Conservation (phyloP, 1,140 invertebrate genomes). For the Triops longicaudatus region DNA sequence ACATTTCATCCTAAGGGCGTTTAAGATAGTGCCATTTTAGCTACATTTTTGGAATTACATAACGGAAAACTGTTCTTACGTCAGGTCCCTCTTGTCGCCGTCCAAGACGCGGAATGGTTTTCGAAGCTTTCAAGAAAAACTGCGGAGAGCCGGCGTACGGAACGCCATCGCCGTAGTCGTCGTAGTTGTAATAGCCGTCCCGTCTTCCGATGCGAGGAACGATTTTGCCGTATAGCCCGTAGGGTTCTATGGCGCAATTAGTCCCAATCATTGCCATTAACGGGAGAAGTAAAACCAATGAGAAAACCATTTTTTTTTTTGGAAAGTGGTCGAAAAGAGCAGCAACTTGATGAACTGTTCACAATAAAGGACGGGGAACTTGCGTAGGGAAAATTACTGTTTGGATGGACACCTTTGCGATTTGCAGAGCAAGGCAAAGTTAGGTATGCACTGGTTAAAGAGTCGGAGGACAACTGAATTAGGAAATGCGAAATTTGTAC, state of each 20-base stretch:
- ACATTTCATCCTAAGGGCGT: not conserved
- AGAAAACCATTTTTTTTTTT: not conserved
- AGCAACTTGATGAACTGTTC: too few species aligned
- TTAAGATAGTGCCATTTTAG: not conserved
- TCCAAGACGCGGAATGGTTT: not conserved
- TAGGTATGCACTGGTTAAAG: not conserved
- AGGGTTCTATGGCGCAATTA: not conserved
- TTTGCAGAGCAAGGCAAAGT: not conserved
- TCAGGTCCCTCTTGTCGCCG: not conserved
- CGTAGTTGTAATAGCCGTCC: not conserved
- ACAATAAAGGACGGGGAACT: too few species aligned
- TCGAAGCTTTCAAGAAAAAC: not conserved
- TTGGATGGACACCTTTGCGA: not conserved
- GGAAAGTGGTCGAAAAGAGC: not conserved
- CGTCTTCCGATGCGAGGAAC: constrained; percentile 2
- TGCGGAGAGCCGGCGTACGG: not conserved
- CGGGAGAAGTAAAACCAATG: not conserved
- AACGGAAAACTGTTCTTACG: not conserved
- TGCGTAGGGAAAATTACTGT: not conserved
- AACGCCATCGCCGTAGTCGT: not conserved
- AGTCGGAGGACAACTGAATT: constrained; percentile 3
- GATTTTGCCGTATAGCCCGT: not conserved
- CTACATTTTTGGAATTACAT: not conserved
- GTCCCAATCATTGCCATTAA: not conserved
- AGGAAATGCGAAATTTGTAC: not conserved